A percentile compares a stretch with the other conserved stretches of the same genome.
Conservation (phyloP, 1,140 invertebrate species). For the Potamilus streckersoni region DNA sequence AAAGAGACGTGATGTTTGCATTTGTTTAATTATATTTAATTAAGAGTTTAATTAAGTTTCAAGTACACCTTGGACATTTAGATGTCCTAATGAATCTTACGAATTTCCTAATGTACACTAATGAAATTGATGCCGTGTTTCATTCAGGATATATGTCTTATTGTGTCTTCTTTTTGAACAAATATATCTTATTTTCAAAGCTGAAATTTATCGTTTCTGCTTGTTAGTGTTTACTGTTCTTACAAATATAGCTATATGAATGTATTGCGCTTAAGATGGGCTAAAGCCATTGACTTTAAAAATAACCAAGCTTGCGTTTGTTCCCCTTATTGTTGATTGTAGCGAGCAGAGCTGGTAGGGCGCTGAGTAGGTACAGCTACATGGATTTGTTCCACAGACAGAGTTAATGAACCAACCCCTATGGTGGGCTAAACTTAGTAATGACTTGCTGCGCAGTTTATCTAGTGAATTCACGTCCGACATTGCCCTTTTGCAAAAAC, state of each 20-base stretch:
- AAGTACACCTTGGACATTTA: too few species aligned
- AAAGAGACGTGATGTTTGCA: too few species aligned
- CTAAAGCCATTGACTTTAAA: neutral
- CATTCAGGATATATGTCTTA: neutral
- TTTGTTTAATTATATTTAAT: too few species aligned
- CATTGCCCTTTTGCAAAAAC: too few species aligned
- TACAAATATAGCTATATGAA: neutral
- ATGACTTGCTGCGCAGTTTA: too few species aligned
- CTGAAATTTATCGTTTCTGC: neutral
- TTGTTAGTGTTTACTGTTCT: neutral
- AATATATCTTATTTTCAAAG: neutral
- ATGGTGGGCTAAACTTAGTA: too few species aligned
- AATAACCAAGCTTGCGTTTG: constrained; percentile 35
- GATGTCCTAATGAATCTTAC: too few species aligned
- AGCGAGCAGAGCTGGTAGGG: constrained; percentile 91
- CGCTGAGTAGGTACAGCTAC: constrained; percentile 86
- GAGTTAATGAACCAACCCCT: too few species aligned
- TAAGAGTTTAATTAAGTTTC: too few species aligned
- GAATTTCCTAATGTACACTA: too few species aligned
- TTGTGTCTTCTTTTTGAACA: neutral
- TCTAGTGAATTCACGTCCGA: too few species aligned
- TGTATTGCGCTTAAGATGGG: neutral
- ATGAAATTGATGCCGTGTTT: too few species aligned
- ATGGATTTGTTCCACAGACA: constrained; percentile 82
- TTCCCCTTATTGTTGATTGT: constrained; percentile 85